A percentile compares a stretch with the other conserved stretches of the same genome.
These are phyloP conservation scores for Salvelinus namaycush DNA, from an alignment of 2,113 vertebrate genomes.

Conservation along the genomic window DNA sequence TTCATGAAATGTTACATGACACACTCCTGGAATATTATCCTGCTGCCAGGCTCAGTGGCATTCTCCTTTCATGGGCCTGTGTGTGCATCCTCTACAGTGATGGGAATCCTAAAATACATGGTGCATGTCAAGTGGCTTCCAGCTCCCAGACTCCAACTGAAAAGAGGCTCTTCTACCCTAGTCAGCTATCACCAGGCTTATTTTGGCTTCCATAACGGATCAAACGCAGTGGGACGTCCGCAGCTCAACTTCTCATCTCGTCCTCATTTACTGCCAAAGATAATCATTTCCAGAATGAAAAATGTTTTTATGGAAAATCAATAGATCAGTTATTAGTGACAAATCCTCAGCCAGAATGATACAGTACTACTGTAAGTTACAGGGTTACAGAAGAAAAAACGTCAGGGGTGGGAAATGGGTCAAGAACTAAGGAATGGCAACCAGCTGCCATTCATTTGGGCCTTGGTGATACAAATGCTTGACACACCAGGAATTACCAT, in stretches of 20 bases:
- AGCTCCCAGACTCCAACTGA: constrained; percentile 71
- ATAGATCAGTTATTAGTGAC: not conserved
- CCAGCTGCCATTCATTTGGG: constrained; percentile 40
- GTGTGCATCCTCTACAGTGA: constrained; percentile 71
- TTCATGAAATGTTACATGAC: constrained; percentile 78
- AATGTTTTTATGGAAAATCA: not conserved
- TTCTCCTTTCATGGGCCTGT: constrained; percentile 79
- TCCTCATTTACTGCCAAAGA: constrained; percentile 31
- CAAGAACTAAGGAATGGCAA: constrained; percentile 41
- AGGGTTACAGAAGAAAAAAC: constrained; percentile 41
- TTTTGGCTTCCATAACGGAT: constrained; percentile 69
- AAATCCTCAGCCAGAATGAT: not conserved
- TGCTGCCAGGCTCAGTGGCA: constrained; percentile 69
- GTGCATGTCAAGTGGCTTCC: constrained; percentile 73
- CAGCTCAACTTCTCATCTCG: constrained; percentile 56
- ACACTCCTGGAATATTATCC: constrained; percentile 78
- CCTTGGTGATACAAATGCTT: constrained; percentile 55
- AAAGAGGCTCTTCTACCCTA: constrained; percentile 74
- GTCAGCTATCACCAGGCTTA: constrained; percentile 70
- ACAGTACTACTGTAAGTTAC: not conserved
- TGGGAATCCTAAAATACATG: constrained; percentile 82
- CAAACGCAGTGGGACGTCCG: constrained; percentile 58
- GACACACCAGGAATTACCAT: constrained; percentile 70
- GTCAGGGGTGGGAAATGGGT: constrained; percentile 50
- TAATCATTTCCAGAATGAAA: not conserved